Base-by-base conservation (phyloP, 2,113 vertebrate species). In the Pogona vitticeps region DNA sequence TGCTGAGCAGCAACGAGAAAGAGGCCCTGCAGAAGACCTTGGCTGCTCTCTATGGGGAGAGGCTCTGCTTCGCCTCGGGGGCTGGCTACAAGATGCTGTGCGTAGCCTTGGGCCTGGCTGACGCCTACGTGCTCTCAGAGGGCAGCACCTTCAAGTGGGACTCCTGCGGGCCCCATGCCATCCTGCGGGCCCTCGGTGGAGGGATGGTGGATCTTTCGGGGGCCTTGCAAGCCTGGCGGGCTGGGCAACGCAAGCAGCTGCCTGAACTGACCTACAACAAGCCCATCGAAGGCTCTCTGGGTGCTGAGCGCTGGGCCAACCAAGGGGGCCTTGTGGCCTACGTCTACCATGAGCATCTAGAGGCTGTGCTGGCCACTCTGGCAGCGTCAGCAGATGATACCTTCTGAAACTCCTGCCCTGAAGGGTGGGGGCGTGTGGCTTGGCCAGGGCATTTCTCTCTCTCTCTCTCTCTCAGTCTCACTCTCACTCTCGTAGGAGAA, bases 111-210 rank as follows among this genome's bases (percentile, higher is more conserved):
- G 96, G 97, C 65, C 91, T 96, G 80, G 96, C 95, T 0, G 96
- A 97, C 1, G 88, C 94, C 58, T 97, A 96, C 1, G 86, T 97
- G 76, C 94, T 98, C 68, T 98, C 97, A 0, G 96, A 97, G 91
- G 95, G 95, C 38, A 97, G 95, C 93, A 96, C 96, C 83, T 97
- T 96, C 36, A 95, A 97, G 85, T 97, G 97, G 97, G 97, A 98
- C 85, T 94, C 96, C 6, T 98, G 97, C 0, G 96, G 94, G 20
- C 97, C 96, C 52, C 97, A 97, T 6, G 97, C 95, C 28, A 84
- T 98, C 76, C 95, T 98, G 83, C 94, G 95, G 13, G 96, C 97
- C 36, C 94, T 97, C 13, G 97, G 96, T 0, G 97, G 97, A 0
- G 97, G 96, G 0, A 76, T 95, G 15, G 95, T 92, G 17, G 95